Base-by-base conservation (phyloP, 2,888 invertebrate genomes). In the Cheilosia vernalis region DNA sequence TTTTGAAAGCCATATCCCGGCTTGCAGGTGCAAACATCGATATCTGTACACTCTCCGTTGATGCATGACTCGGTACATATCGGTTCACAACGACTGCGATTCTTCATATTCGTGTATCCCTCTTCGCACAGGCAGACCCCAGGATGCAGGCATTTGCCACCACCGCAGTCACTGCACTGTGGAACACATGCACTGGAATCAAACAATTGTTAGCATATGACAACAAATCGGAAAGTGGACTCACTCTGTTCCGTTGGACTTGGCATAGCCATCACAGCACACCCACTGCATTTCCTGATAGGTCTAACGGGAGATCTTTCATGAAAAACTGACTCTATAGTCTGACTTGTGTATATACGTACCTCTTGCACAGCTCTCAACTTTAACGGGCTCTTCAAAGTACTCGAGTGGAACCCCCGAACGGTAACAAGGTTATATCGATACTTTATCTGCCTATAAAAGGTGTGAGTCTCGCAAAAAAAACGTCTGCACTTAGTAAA, bases 261-360 rank as follows among this genome's bases (percentile, higher is more conserved):
- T 89, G 1, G 73, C 47, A 66, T 90, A 91, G 2, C 92, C 91
- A 1, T 89, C 89, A 72, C 91, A 91, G 85, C 91, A 91, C 0
- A 89, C 85, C n/a, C 88, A 87, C n/a, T 90, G 89, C 17, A 89
- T 42, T 0, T 88, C 87, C 72, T 88, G 87, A 67, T 89, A 91
- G 2, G 88, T 90, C 90, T 90, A 37, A 21, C 30, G 49, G 27
- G 13, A 7, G 3, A 1, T 17, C 6, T 10, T 49, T 51, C 15
- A 7, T 49, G 21, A 24, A 24, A 64, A 64, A 21, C 9, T n/a
- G 9, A 1, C 10, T 27, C 27, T 2, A 30, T 2, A 13, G 27
- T 27, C 10, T 13, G 0, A 24, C 7, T 33, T n/a, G 0, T 21
- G 15, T 51, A 63, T 51, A 63, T 27, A 27, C 56, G 69, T 15